These are phyloP conservation scores for Habropoda laboriosa DNA, from an alignment of 1,140 invertebrate species.

Conservation along the genomic window DNA sequence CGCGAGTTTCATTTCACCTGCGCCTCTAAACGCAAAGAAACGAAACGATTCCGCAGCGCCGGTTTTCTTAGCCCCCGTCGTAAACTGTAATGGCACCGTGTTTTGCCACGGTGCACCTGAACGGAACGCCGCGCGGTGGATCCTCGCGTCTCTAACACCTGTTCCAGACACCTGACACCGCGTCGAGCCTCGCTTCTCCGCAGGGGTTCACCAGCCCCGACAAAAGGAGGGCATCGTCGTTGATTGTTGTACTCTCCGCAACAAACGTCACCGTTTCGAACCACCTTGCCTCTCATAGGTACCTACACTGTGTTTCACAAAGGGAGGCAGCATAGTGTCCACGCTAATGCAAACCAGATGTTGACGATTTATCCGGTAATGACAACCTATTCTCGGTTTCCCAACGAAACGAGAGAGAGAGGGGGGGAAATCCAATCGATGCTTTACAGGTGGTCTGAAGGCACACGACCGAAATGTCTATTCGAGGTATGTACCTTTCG, in stretches of 20 bases:
- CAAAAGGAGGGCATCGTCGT: not conserved
- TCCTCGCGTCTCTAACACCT: constrained; percentile 60
- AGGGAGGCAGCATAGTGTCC: not conserved
- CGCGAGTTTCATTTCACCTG: constrained; percentile 22
- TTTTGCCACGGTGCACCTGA: constrained; percentile 54
- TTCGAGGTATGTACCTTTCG: not conserved
- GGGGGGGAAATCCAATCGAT: not conserved
- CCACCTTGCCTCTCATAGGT: not conserved
- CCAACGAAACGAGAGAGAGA: not conserved
- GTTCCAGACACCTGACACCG: constrained; percentile 61
- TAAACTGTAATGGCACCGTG: constrained; percentile 41
- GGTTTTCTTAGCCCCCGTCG: constrained; percentile 32
- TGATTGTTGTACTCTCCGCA: constrained; percentile 30
- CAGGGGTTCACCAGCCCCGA: constrained; percentile 37
- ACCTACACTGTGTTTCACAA: too few species aligned
- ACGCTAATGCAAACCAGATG: constrained; percentile 22
- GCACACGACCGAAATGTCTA: not conserved
- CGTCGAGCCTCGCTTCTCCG: constrained; percentile 48
- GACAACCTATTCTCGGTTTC: not conserved
- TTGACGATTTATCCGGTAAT: not conserved
- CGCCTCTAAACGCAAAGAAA: constrained; percentile 7
- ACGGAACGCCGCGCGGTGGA: constrained; percentile 22
- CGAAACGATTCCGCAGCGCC: constrained; percentile 37
- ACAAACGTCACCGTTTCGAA: not conserved
- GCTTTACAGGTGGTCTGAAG: not conserved